These are phyloP conservation scores for Drosophila planitibia DNA, from an alignment of 2,888 invertebrate species.

Conservation along the genomic window DNA sequence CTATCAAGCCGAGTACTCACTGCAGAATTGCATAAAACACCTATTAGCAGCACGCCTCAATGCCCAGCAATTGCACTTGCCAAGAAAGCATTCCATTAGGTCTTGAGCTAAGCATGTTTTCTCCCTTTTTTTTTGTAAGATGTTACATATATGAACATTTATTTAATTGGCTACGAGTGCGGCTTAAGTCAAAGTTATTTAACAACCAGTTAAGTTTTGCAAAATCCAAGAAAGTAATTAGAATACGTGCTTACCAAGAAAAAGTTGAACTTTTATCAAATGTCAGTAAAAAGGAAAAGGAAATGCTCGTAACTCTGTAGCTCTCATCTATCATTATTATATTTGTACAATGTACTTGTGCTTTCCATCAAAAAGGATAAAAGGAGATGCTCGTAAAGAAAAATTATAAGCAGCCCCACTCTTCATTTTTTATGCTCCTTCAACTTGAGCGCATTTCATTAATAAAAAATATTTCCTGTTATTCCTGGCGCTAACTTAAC, in stretches of 20 bases:
- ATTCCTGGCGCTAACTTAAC: slow-evolving; percentile 28
- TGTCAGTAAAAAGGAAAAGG: not conserved
- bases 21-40: slow-evolving; percentile 57
- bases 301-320: not conserved
- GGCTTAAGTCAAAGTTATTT: not conserved
- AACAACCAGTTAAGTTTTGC: not conserved
- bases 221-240: not conserved
- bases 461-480: slow-evolving; percentile 8
- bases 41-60: slow-evolving; percentile 73
- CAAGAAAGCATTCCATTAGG: slow-evolving; percentile 22
- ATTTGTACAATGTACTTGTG: not conserved
- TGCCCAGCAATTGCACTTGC: slow-evolving; percentile 57
- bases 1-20: slow-evolving; percentile 27
- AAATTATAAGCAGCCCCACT: too few relatives aligned
- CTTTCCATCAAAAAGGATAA: not conserved
- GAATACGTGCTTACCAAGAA: not conserved
- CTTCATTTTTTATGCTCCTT: not conserved
- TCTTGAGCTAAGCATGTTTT: slow-evolving; percentile 10
- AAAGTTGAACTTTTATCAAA: not conserved
- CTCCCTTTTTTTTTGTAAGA: not conserved
- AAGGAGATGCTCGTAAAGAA: not conserved
- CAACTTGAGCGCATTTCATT: not conserved
- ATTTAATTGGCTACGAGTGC: slow-evolving; percentile 11
- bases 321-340: not conserved
- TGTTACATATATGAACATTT: not conserved